Evolutionary conservation across 1,140 invertebrate species (phyloP), one percentile per base, ranked within the genome.

Genomic region (Elymnias hypermnestra): DNA sequence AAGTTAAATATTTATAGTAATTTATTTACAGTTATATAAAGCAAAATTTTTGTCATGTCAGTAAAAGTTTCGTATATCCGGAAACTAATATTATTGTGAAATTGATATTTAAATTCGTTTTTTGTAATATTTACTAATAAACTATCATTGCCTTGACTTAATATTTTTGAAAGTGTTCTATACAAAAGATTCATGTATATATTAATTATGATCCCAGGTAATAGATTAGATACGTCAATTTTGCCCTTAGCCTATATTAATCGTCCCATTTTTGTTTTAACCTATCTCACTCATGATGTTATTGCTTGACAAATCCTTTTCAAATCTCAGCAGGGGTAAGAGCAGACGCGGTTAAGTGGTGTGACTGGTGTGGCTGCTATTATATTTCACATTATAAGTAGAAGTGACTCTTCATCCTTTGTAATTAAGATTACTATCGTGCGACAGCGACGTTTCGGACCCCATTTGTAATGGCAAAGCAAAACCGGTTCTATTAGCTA

Each of bases 281-380:
- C 53, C 44, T 53, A 55, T 46, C 43, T 53, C 39, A 44, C 47
- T 58, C 33, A 44, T 37, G 51, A 60, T 71, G 54, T 57, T 65
- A 65, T 66, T 62, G 54, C 66, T 68, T 63, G 57, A 68, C 67
- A 71, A 71, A 67, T 77, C 72, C 69, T 72, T 73, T 76, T 76
- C 64, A 70, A 79, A 78, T 79, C 75, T 79, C 72, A 52, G 67
- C 71, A 74, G 72, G 76, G 77, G 75, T 78, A 69, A 66, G 61
- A 64, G 56, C 63, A 71, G 67, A 68, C 68, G 47, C 57, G 57
- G 63, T 57, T 62, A 69, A 75, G 72, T 72, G 66, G 70, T 65
- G 57, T 67, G 60, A 72, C 63, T 69, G 69, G 64, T 60, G 63
- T 63, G 57, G 63, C 43, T 57, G 49, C 57, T 49, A 60, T 49